phyloP scores from a whole-genome alignment of 2,797 vertebrate species.

The Catostomus latipinnis region DNA sequence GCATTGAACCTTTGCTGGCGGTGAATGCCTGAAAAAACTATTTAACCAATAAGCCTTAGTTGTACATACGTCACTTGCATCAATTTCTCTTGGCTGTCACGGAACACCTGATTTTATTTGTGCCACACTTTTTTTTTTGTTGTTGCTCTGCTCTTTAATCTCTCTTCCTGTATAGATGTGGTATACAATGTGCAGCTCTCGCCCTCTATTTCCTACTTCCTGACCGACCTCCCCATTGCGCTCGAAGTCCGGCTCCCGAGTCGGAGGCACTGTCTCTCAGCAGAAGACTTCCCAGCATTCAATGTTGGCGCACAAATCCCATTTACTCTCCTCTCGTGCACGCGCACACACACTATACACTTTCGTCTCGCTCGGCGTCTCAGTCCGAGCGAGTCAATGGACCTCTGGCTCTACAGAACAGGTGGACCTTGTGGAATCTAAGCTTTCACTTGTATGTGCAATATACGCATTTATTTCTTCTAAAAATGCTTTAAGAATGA shows the following conservation, averaged over 20 bases:
- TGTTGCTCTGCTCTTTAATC: constrained; percentile 68
- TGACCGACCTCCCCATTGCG: constrained; percentile 69
- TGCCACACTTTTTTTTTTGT: constrained; percentile 81
- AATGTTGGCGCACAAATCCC: constrained; percentile 74
- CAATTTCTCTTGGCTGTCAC: constrained; percentile 86
- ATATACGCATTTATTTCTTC: constrained; percentile 91
- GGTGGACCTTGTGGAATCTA: constrained; percentile 88
- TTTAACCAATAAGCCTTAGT: constrained; percentile 99
- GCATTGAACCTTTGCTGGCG: constrained; percentile 78
- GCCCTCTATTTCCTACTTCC: constrained; percentile 67
- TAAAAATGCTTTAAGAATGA: constrained; percentile 90
- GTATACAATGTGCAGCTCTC: constrained; percentile 80
- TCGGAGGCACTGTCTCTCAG: constrained; percentile 58
- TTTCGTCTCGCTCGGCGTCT: constrained; percentile 56
- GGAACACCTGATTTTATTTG: constrained; percentile 88
- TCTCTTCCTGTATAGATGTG: constrained; percentile 68
- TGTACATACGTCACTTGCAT: constrained; percentile 92
- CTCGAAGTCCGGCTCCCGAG: constrained; percentile 65
- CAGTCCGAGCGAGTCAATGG: constrained; percentile 74
- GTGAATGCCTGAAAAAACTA: constrained; percentile 87
- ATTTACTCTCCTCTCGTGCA: not conserved
- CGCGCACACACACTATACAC: constrained; percentile 43
- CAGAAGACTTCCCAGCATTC: constrained; percentile 66
- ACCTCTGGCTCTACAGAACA: constrained; percentile 81
- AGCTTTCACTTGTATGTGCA: constrained; percentile 94